These are phyloP conservation scores for Scomber colias DNA, from an alignment of 2,113 vertebrate genomes.

Conservation along the genomic window DNA sequence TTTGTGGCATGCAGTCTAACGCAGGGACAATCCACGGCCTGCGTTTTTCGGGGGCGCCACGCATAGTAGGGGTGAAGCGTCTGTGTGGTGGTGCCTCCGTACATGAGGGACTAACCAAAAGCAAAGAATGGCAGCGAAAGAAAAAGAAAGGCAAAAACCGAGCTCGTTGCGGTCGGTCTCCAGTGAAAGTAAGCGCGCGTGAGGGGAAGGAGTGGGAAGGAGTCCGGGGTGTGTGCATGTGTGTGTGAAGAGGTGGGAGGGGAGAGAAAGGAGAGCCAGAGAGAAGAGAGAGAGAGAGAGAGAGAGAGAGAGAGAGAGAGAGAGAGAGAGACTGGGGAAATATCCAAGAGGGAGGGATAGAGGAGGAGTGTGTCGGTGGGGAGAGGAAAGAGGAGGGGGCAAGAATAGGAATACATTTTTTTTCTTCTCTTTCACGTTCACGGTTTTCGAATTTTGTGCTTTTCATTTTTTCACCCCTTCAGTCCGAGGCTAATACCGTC, in stretches of 20 bases:
- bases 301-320: constrained; percentile 41
- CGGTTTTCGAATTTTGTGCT: constrained; percentile 66
- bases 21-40: constrained; percentile 74
- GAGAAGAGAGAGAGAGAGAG: constrained; percentile 57
- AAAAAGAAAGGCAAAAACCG: constrained; percentile 46
- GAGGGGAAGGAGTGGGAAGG: constrained; percentile 78
- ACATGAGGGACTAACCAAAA: constrained; percentile 54
- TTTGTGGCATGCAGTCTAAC: constrained; percentile 67
- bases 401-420: constrained; percentile 77
- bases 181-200: constrained; percentile 73
- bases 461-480: constrained; percentile 51
- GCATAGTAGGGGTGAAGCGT: constrained; percentile 50
- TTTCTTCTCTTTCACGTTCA: constrained; percentile 35
- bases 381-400: constrained; percentile 76
- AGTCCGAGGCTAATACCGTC: constrained; percentile 65
- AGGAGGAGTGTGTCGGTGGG: constrained; percentile 80
- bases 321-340: constrained; percentile 71
- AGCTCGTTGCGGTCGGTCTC: constrained; percentile 70
- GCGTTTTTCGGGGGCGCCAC: constrained; percentile 66
- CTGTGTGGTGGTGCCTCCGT: constrained; percentile 50
- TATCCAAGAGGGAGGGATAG: constrained; percentile 79
- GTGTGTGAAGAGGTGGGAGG: constrained; percentile 79
- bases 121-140: constrained; percentile 58
- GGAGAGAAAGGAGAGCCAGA: constrained; percentile 67
- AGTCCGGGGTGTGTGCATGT: constrained; percentile 73